A percentile compares a stretch with the other conserved stretches of the same genome.
Conservation (phyloP, 2,888 invertebrate species). For the Mimachlamys varia region DNA sequence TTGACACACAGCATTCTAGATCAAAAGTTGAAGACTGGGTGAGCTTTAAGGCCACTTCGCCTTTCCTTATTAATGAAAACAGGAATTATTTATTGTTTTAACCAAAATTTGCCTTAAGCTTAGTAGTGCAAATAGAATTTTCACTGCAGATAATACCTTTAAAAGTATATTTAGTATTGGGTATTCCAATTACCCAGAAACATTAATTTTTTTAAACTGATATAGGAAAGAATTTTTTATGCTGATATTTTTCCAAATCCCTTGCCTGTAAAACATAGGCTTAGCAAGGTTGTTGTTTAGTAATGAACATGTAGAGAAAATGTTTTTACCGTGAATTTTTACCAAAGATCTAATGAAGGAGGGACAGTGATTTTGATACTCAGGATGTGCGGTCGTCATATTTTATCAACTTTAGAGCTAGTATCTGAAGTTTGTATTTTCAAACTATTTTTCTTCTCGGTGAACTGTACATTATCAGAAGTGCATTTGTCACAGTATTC, state of each 20-base stretch:
- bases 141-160: background rate
- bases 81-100: background rate
- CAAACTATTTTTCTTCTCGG: background rate
- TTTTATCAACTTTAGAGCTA: background rate
- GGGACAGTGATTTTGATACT: background rate
- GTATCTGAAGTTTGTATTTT: background rate
- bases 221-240: background rate
- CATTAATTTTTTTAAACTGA: too few species aligned
- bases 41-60: background rate
- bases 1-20: too few species aligned
- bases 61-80: background rate
- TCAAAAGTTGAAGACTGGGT: background rate
- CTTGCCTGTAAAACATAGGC: background rate
- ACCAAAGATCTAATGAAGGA: background rate
- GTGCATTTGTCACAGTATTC: too few species aligned
- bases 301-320: too few species aligned
- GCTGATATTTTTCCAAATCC: background rate
- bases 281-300: too few species aligned
- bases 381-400: background rate
- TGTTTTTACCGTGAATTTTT: background rate
- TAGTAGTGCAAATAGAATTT: background rate
- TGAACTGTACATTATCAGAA: too few species aligned
- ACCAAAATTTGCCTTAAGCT: slow-evolving; percentile 1
- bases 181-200: too few species aligned
- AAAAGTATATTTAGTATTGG: too few species aligned